Base-by-base conservation (phyloP, 2,113 vertebrate species). In the Canis aureus region DNA sequence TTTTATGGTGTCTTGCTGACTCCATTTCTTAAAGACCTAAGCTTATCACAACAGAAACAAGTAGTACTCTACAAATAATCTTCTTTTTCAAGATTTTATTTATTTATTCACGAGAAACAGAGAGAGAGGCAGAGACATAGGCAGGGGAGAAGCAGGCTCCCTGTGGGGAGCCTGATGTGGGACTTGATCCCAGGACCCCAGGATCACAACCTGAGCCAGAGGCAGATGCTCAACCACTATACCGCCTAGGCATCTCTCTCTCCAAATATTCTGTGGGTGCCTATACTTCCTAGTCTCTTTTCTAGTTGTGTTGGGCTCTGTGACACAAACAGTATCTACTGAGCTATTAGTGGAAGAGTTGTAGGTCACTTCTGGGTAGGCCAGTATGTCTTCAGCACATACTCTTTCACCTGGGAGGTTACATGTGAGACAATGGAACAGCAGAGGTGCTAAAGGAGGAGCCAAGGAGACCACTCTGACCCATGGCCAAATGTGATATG, bases 401-500 rank as follows among this genome's bases (percentile, higher is more conserved):
- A 11, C 29, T 49, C 23, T 66, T 96, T 74, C 43, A 49, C 78
- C 71, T 67, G 20, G 32, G 27, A 53, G 60, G 32, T 51, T 80
- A 10, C 55, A 57, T 2, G 32, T 51, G 22, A 88, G 64, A 69
- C 19, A 16, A 71, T 4, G 5, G 29, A 49, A 23, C 3, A 9
- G 43, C 12, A 5, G 32, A 83, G 32, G 49, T n/a, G 25, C 29
- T 22, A 66, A 23, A 84, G 11, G 35, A 35, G 9, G 17, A 16
- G 22, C 66, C 55, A 17, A 82, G 35, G 43, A 86, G 60, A 67
- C 9, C 29, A 8, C 60, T 27, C 27, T 67, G 38, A 60, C 29
- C 16, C 27, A 16, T 1, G 5, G 16, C 35, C 16, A 32, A 38
- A 11, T 9, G 12, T 11, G 32, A n/a, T 1, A 8, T 53, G 19